A percentile compares a stretch with the other conserved stretches of the same genome.
phyloP scores from a whole-genome alignment of 2,888 invertebrate genomes.

The Agonum fuliginosum region DNA sequence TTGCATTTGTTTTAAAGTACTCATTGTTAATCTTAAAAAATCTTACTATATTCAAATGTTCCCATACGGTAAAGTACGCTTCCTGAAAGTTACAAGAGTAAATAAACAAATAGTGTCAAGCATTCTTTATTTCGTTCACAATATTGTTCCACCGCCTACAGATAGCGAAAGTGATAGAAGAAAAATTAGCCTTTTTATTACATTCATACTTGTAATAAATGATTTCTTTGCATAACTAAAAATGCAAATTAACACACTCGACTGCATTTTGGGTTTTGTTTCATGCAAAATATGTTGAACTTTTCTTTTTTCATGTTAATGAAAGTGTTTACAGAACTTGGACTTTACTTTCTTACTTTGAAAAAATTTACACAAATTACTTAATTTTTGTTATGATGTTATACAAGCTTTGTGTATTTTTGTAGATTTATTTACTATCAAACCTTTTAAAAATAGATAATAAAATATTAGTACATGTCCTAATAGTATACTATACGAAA shows the following conservation, averaged over 20 bases:
- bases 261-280: conserved; percentile 21
- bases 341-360: not conserved
- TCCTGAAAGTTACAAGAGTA: conserved; percentile 29
- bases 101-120: conserved; percentile 35
- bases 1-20: conserved; percentile 40
- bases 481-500: too few species aligned
- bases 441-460: too few species aligned
- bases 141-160: conserved; percentile 42
- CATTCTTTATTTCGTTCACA: conserved; percentile 22
- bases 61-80: conserved; percentile 11
- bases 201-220: conserved; percentile 40
- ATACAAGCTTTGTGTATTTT: too few species aligned
- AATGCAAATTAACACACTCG: conserved; percentile 39
- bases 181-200: conserved; percentile 45
- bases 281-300: conserved; percentile 32
- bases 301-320: conserved; percentile 39
- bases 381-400: too few species aligned
- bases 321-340: conserved; percentile 36
- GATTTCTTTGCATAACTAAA: conserved; percentile 33
- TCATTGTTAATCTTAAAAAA: conserved; percentile 12
- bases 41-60: conserved; percentile 20
- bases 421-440: too few species aligned
- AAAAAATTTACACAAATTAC: not conserved
- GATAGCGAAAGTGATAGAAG: conserved; percentile 52
- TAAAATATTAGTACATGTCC: too few species aligned